These are phyloP conservation scores for Dynastes grantii DNA, from an alignment of 2,888 invertebrate genomes.

Conservation along the genomic window DNA sequence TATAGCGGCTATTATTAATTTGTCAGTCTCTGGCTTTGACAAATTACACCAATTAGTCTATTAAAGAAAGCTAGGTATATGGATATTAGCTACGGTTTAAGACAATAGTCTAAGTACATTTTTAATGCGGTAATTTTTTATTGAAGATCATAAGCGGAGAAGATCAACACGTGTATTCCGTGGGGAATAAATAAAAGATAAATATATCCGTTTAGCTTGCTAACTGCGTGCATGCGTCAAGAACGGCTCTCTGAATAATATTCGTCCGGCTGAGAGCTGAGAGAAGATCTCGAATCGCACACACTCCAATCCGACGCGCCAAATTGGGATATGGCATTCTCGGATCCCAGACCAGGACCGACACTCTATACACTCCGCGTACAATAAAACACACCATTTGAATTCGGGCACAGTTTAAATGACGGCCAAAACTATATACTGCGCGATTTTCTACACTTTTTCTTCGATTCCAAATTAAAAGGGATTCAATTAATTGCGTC, in stretches of 20 bases:
- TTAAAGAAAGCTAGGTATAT: too few species aligned
- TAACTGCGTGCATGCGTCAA: slow-evolving; percentile 38
- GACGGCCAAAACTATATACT: slow-evolving; percentile 1
- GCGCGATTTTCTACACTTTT: background rate
- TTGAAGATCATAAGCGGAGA: background rate
- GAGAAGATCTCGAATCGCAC: slow-evolving; percentile 50
- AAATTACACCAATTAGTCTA: too few species aligned
- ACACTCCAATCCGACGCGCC: slow-evolving; percentile 62
- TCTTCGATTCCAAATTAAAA: background rate
- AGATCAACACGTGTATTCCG: slow-evolving; percentile 16
- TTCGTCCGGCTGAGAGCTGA: slow-evolving; percentile 51
- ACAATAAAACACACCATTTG: slow-evolving; percentile 41
- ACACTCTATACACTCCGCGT: slow-evolving; percentile 59
- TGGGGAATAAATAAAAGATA: slow-evolving; percentile 29
- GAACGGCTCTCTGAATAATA: slow-evolving; percentile 38
- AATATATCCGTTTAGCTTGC: slow-evolving; percentile 16
- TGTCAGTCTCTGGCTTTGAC: too few species aligned
- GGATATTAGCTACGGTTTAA: background rate
- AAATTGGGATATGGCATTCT: slow-evolving; percentile 68
- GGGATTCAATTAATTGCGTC: background rate
- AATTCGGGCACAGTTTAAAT: slow-evolving; percentile 21
- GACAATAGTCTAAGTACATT: too few species aligned
- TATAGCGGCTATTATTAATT: too few species aligned
- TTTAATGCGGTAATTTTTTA: background rate
- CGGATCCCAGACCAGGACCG: slow-evolving; percentile 58